phyloP scores from a whole-genome alignment of 2,888 invertebrate genomes.

The Merodon equestris region DNA sequence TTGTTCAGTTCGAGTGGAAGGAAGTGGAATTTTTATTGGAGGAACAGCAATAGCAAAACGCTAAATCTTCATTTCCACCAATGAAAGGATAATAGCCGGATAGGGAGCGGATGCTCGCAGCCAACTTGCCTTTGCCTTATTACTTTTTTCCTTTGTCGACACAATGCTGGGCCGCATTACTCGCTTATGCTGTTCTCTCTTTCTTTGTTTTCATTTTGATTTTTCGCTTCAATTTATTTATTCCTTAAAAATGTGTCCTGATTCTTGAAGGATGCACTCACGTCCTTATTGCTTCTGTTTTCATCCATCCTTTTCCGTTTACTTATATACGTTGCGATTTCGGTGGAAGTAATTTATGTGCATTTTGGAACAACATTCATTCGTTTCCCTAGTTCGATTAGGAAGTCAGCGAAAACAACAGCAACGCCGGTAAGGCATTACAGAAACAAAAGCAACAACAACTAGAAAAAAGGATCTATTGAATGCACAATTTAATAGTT shows the following conservation, averaged over 20 bases:
- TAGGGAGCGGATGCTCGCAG: not conserved
- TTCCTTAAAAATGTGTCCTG: slow-evolving; percentile 28
- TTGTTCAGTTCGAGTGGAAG: not conserved
- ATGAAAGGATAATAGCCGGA: slow-evolving; percentile 61
- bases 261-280: slow-evolving; percentile 55
- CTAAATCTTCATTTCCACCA: slow-evolving; percentile 62
- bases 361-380: slow-evolving; percentile 33
- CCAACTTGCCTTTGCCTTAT: slow-evolving; percentile 35
- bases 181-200: not conserved
- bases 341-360: slow-evolving; percentile 49
- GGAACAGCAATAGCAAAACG: slow-evolving; percentile 48
- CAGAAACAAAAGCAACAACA: slow-evolving; percentile 9
- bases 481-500: slow-evolving; percentile 58
- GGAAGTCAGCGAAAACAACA: slow-evolving; percentile 15
- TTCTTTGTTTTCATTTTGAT: not conserved
- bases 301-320: not conserved
- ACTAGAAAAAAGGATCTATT: slow-evolving; percentile 23
- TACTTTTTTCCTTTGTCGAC: slow-evolving; percentile 32
- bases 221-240: slow-evolving; percentile 9
- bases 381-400: slow-evolving; percentile 13
- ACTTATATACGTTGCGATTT: slow-evolving; percentile 1
- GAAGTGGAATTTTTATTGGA: slow-evolving; percentile 47
- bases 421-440: not conserved
- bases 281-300: slow-evolving; percentile 18
- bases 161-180: slow-evolving; percentile 6